Evolutionary conservation across 2,113 vertebrate genomes (phyloP), one percentile per base, ranked within the genome.

Genomic region (Ranitomeya imitator): DNA sequence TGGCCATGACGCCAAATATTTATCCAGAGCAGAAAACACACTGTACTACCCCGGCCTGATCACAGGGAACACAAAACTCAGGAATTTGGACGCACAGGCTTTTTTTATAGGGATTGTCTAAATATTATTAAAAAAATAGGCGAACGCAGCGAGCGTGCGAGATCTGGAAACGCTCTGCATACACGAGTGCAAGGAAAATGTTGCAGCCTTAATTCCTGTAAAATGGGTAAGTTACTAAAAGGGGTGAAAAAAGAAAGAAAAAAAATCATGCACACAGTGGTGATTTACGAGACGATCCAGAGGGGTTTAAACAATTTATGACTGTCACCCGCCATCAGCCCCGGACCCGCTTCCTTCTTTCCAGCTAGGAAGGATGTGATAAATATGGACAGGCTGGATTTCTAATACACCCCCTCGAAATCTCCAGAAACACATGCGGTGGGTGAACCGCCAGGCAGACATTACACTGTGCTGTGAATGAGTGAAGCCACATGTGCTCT

Each of bases 401-500:
- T 71, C 23, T 45, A 80, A 60, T 77, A 37, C 31, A 18, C 51
- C 45, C 67, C 74, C 85, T 71, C 74, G 18, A 21, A 23, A 0
- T 31, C 52, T 37, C 15, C 6, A 61, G 60, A 82, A 63, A 82
- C 89, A 89, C 92, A 90, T 89, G 91, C 79, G 92, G 37, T 45
- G 37, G 92, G 92, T 90, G 92, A 18, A 76, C 86, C 93, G 63
- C 81, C 81, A 83, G 63, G 51, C 88, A 83, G 85, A 91, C 0
- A 92, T 89, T 92, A 93, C 93, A 93, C 90, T 90, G 92, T 91
- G 91, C 92, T 91, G 31, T 0, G 52, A 76, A 91, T 83, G 93
- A 5, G 93, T 90, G 89, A n/a, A 83, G 89, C 91, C 91, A 91
- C 93, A 92, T 85, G 93, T 69, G 89, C 90, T 45, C 90, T 3